Percentiles rank a stretch among this genome's conserved stretches.
Evolutionary conservation across 2,888 invertebrate genomes (phyloP).

Genomic region (Lysandra coridon): DNA sequence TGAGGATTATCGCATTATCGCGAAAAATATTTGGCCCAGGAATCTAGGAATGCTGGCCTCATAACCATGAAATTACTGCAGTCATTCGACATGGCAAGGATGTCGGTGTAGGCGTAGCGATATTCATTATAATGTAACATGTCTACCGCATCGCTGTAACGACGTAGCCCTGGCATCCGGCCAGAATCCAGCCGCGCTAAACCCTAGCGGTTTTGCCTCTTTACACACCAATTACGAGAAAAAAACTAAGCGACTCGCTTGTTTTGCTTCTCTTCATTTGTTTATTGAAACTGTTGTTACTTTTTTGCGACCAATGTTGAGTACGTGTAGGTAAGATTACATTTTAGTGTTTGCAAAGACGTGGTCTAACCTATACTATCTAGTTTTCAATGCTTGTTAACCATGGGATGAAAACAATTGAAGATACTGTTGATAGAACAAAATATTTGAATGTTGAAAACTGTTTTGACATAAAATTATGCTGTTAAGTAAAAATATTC

Average conservation of each 20-base stretch:
- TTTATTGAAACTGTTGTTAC: background rate
- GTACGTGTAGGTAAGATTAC: background rate
- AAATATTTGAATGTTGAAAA: too few species aligned
- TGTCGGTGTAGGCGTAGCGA: conserved; percentile 35
- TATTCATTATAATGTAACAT: conserved; percentile 36
- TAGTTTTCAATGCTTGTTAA: too few species aligned
- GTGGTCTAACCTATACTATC: too few species aligned
- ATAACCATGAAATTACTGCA: conserved; percentile 2
- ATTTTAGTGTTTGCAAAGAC: too few species aligned
- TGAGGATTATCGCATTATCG: background rate
- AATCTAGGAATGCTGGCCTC: background rate
- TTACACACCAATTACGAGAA: conserved; percentile 37
- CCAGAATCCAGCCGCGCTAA: conserved; percentile 49
- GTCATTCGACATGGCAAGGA: conserved; percentile 22
- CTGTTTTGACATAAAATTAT: too few species aligned
- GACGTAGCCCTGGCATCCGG: conserved; percentile 55
- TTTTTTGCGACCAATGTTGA: background rate
- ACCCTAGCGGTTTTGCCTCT: conserved; percentile 40
- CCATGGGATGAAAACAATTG: too few species aligned
- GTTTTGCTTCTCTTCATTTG: conserved; percentile 7
- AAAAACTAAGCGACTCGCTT: conserved; percentile 11
- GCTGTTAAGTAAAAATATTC: too few species aligned
- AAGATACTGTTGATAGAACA: too few species aligned
- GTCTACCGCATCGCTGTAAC: conserved; percentile 43
- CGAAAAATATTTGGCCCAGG: background rate